Percentiles rank a stretch among this genome's conserved stretches.
Evolutionary conservation across 1,140 invertebrate genomes (phyloP).

Genomic region (Magallana angulata): DNA sequence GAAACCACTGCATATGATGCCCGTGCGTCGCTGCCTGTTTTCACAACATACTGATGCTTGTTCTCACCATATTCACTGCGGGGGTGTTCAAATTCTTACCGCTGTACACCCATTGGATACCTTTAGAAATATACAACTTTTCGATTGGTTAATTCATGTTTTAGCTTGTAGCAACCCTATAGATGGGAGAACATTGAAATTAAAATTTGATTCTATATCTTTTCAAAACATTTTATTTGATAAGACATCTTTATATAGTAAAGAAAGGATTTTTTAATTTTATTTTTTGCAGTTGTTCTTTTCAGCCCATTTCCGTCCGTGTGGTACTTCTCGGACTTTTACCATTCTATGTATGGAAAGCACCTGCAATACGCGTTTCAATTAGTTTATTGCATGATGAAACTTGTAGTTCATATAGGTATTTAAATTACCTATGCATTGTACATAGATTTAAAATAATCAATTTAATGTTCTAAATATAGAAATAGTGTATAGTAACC

Average conservation of each 20-base stretch:
- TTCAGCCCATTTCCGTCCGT: not conserved
- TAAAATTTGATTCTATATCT: not conserved
- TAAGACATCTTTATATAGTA: no score
- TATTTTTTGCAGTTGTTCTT: not conserved
- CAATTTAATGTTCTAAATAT: conserved; percentile 4
- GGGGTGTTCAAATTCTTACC: conserved; percentile 66
- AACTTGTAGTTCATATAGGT: conserved; percentile 16
- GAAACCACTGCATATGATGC: conserved; percentile 58
- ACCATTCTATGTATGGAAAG: not conserved
- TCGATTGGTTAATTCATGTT: conserved; percentile 62
- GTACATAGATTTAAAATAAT: not conserved
- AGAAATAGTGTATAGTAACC: conserved; percentile 20
- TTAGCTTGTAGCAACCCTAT: conserved; percentile 42
- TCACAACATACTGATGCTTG: conserved; percentile 50
- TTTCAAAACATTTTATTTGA: not conserved
- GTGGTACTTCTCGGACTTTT: not conserved
- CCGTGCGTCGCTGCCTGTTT: conserved; percentile 56
- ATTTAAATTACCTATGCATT: conserved; percentile 30
- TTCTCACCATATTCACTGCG: conserved; percentile 58
- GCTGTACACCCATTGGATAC: conserved; percentile 64
- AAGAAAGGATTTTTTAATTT: not conserved
- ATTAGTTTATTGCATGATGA: conserved; percentile 4
- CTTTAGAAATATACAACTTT: conserved; percentile 59
- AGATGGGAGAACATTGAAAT: not conserved
- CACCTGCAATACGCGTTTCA: not conserved